These are phyloP conservation scores for Salvelinus namaycush DNA, from an alignment of 2,113 vertebrate species.

Conservation along the genomic window DNA sequence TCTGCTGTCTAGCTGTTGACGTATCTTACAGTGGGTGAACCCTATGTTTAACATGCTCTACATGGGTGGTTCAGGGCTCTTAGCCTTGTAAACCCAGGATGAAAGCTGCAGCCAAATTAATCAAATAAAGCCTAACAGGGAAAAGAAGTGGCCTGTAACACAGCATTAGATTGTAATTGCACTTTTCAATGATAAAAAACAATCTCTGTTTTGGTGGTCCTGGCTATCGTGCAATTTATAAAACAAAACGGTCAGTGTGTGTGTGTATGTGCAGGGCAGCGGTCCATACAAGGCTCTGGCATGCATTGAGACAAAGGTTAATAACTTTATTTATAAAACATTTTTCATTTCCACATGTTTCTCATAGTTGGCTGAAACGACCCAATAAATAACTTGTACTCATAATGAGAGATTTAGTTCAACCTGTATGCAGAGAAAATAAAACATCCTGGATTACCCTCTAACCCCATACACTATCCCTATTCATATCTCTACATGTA, in stretches of 20 bases:
- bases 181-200: constrained; percentile 46
- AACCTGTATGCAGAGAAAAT: constrained; percentile 23
- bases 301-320: no score
- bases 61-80: constrained; percentile 35
- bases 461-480: neutral
- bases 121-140: constrained; percentile 66
- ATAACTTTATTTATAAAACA: neutral
- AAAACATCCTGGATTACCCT: constrained; percentile 13
- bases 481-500: no score
- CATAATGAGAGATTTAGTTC: constrained; percentile 30
- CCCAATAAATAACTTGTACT: constrained; percentile 15
- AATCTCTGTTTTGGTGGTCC: constrained; percentile 43
- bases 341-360: neutral
- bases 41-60: constrained; percentile 41
- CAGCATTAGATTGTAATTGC: constrained; percentile 36
- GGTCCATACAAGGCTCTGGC: constrained; percentile 1
- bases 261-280: neutral
- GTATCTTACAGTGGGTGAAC: constrained; percentile 58
- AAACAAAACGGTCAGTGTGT: constrained; percentile 5
- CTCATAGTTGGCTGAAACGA: constrained; percentile 4
- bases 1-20: constrained; percentile 60
- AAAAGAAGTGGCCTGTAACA: constrained; percentile 60
- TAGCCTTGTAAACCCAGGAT: constrained; percentile 55
- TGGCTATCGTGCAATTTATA: constrained; percentile 29
- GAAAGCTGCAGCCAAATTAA: constrained; percentile 69